Evolutionary conservation across 30 jellyfish, hydroid and myxozoan genomes (phyloP).

Genomic region (Morbakka virulenta): DNA sequence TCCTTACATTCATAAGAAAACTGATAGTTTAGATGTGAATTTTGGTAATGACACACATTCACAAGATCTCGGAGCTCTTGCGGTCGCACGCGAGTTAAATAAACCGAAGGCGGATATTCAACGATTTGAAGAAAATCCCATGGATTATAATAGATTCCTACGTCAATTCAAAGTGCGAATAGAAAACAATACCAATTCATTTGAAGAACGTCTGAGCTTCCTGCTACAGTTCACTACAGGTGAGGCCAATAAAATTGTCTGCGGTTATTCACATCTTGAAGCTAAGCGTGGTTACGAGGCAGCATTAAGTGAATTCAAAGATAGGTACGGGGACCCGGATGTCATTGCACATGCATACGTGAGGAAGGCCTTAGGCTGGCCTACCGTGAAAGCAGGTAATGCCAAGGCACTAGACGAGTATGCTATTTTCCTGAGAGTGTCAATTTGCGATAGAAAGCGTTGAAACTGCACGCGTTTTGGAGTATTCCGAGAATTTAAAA

Average conservation of each 20-base stretch:
- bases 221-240: slow-evolving; percentile 41
- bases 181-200: slow-evolving; percentile 35
- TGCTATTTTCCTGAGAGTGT: slow-evolving; percentile 20
- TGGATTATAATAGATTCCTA: slow-evolving; percentile 29
- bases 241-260: slow-evolving; percentile 49
- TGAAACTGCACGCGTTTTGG: not conserved
- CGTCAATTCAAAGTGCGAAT: slow-evolving; percentile 23
- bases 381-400: slow-evolving; percentile 16
- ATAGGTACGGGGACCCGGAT: slow-evolving; percentile 23
- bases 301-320: not conserved
- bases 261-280: slow-evolving; percentile 19
- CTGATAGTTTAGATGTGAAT: too few species aligned
- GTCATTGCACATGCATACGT: slow-evolving; percentile 20
- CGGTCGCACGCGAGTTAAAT: too few species aligned
- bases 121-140: slow-evolving; percentile 40
- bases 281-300: slow-evolving; percentile 26
- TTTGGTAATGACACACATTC: too few species aligned
- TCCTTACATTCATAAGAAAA: too few species aligned
- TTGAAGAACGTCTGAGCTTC: slow-evolving; percentile 43
- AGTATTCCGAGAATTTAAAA: slow-evolving; percentile 13
- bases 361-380: slow-evolving; percentile 35
- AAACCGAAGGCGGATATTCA: slow-evolving; percentile 41
- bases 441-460: too few species aligned
- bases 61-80: too few species aligned
- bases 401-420: slow-evolving; percentile 33